Base-by-base conservation (phyloP, 2,888 invertebrate species). In the Xylota sylvarum region DNA sequence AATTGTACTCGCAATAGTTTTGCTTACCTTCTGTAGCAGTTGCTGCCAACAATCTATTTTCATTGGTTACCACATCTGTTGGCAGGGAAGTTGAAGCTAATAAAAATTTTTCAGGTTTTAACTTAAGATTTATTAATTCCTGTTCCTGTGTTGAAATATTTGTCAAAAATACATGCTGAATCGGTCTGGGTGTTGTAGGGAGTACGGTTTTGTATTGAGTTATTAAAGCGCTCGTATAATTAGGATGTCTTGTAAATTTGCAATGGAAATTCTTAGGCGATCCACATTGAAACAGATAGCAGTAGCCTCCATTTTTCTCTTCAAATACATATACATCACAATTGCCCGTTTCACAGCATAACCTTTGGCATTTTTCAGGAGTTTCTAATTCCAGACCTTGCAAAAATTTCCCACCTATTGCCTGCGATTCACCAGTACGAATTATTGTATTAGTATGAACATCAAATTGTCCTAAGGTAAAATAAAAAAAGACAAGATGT, bases 311-410 rank as follows among this genome's bases (percentile, higher is more conserved):
- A 4, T 90, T 89, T 95, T 97, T 98, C 91, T 98, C 97, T 92
- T 98, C 98, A 91, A 96, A 98, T 88, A 98, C 96, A 92, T 97
- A 98, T 27, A 98, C 97, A 92, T 98, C 97, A 92, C 98, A 98
- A 85, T 95, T 93, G 64, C 96, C 95, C 3, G 97, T 97, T 92
- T 97, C 96, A 93, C 98, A 98, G 93, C 98, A 98, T 87, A 97
- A 94, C 67, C 96, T 94, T 90, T 97, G 94, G 91, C 98, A 98
- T 91, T 97, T 97, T 89, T 95, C 94, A 88, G 96, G 94, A 69
- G 96, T 95, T 89, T 96, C 95, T 90, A 97, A 94, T 92, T 97
- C 97, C 88, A 96, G 94, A 92, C 97, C 97, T 91, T 96, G 97
- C 60, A 98, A 93, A 93, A 97, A 98, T 91, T 96, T 96, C 69